Percentiles rank a stretch among this genome's conserved stretches.
Conservation (phyloP, 1,140 invertebrate genomes). For the Laodelphax striatellus region DNA sequence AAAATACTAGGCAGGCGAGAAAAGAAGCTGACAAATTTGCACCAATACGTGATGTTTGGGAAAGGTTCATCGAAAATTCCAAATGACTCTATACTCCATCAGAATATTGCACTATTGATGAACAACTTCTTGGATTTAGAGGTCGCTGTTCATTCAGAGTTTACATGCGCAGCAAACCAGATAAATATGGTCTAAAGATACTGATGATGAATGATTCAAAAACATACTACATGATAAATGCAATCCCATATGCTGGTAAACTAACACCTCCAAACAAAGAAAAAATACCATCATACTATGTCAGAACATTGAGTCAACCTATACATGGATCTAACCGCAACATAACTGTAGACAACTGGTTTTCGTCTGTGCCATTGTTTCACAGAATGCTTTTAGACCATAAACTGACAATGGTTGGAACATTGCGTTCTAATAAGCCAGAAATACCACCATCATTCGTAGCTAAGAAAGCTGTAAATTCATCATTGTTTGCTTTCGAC, state of each 20-base stretch:
- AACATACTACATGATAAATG: conserved; percentile 21
- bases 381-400: conserved; percentile 22
- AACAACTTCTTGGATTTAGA: conserved; percentile 21
- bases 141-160: conserved; percentile 30
- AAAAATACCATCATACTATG: conserved; percentile 8
- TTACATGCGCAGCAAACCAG: conserved; percentile 33
- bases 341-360: conserved; percentile 33
- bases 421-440: conserved; percentile 15
- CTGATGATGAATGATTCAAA: conserved; percentile 18
- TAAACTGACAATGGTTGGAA: conserved; percentile 17
- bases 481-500: conserved; percentile 24
- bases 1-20: conserved; percentile 15
- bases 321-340: conserved; percentile 25
- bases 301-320: conserved; percentile 10
- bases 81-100: conserved; percentile 10
- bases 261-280: neutral
- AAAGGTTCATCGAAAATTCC: conserved; percentile 12
- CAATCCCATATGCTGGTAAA: conserved; percentile 22
- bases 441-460: conserved; percentile 13
- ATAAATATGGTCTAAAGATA: conserved; percentile 25
- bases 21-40: conserved; percentile 18
- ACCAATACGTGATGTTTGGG: conserved; percentile 18
- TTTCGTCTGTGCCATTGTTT: conserved; percentile 27
- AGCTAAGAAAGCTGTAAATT: conserved; percentile 11
- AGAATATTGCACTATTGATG: conserved; percentile 7